Evolutionary conservation across 2,888 invertebrate genomes (phyloP).

Genomic region (Cheilosia grossa): DNA sequence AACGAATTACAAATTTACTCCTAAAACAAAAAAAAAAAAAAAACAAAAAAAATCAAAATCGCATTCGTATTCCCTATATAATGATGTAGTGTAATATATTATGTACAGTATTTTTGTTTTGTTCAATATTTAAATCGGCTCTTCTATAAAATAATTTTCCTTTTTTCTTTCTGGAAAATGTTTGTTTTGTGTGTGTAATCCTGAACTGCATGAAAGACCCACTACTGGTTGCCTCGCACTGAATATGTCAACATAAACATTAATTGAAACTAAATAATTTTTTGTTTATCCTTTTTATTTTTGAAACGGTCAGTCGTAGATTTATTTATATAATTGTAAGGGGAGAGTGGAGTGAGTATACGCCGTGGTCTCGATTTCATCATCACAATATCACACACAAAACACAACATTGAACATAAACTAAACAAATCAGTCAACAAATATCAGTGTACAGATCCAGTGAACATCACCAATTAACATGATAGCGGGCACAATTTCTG

Average conservation of each 20-base stretch:
- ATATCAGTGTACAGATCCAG: background rate
- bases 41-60: background rate
- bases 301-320: background rate
- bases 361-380: background rate
- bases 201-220: conserved; percentile 82
- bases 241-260: conserved; percentile 23
- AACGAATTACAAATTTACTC: conserved; percentile 53
- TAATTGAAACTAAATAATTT: conserved; percentile 2
- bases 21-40: conserved; percentile 9
- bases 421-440: background rate
- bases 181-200: conserved; percentile 70
- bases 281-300: conserved; percentile 1
- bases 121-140: conserved; percentile 10
- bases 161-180: conserved; percentile 25
- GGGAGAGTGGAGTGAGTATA: too few species aligned
- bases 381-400: conserved; percentile 1
- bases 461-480: background rate
- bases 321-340: background rate
- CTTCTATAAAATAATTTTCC: conserved; percentile 17
- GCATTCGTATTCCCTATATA: conserved; percentile 27
- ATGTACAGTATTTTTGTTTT: background rate
- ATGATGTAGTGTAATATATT: conserved; percentile 32
- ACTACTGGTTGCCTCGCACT: conserved; percentile 80
- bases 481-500: too few species aligned
- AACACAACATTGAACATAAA: background rate